A percentile compares a stretch with the other conserved stretches of the same genome.
phyloP scores from a whole-genome alignment of 1,140 invertebrate genomes.

The Gryllus bimaculatus region DNA sequence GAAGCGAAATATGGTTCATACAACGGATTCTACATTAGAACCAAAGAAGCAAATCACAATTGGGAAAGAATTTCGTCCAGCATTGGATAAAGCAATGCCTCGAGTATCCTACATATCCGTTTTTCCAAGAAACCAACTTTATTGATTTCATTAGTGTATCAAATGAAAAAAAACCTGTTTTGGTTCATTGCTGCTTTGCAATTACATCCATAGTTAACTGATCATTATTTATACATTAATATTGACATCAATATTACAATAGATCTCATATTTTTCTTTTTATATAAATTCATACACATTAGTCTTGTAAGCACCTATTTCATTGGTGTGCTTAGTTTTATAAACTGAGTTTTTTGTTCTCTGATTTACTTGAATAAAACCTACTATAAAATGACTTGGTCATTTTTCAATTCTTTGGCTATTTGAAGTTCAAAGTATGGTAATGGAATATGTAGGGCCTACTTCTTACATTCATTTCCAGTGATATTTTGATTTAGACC shows the following conservation, averaged over 20 bases:
- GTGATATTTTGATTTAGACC: no score
- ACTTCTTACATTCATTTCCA: no score
- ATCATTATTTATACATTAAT: background rate
- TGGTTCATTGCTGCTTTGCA: background rate
- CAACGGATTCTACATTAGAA: background rate
- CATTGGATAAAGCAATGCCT: constrained; percentile 28
- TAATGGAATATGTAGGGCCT: no score
- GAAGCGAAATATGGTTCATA: constrained; percentile 30
- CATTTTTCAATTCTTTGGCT: no score
- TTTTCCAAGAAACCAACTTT: constrained; percentile 33
- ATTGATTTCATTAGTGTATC: constrained; percentile 7
- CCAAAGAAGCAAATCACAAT: constrained; percentile 33
- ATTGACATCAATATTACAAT: background rate
- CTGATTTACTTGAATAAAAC: no score
- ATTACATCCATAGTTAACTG: background rate
- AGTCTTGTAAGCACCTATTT: background rate
- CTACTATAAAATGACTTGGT: no score
- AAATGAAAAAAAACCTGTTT: background rate
- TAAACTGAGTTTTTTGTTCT: no score
- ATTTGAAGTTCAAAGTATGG: no score
- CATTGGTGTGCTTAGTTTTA: background rate
- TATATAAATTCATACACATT: background rate
- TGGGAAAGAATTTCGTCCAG: constrained; percentile 38
- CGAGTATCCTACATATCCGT: constrained; percentile 42
- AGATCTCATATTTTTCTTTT: background rate